A percentile compares a stretch with the other conserved stretches of the same genome.
phyloP scores from a whole-genome alignment of 2,113 vertebrate genomes.

The Ceyx melanurus region DNA sequence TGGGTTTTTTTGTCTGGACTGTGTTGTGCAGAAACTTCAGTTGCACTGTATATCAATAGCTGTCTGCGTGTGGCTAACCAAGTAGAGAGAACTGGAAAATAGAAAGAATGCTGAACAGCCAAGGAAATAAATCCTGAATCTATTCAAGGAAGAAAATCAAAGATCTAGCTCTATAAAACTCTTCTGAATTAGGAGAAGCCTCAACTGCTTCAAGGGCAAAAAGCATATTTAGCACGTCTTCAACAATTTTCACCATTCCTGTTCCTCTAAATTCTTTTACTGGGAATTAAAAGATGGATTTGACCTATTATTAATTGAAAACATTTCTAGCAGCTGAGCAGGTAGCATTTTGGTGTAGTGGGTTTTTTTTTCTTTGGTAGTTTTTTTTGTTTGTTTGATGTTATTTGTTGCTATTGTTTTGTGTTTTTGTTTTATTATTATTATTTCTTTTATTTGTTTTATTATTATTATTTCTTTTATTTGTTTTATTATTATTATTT shows the following conservation, averaged over 20 bases:
- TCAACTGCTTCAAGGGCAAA: neutral
- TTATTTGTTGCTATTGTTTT: no score
- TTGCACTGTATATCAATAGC: neutral
- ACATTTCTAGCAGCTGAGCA: neutral
- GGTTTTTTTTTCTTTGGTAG: no score
- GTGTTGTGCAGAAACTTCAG: neutral
- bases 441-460: no score
- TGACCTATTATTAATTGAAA: neutral
- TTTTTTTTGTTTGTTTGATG: no score
- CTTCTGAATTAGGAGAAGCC: neutral
- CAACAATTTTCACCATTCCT: neutral
- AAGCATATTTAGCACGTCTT: neutral
- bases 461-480: no score
- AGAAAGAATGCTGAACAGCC: neutral
- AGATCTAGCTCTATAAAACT: neutral
- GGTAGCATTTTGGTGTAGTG: neutral
- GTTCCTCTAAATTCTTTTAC: neutral
- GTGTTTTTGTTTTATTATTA: no score
- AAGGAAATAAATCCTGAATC: constrained; percentile 34
- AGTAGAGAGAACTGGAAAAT: neutral
- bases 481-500: no score
- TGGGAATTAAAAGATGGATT: neutral
- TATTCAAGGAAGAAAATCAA: constrained; percentile 33
- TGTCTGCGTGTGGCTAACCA: neutral
- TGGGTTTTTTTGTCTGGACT: neutral